These are phyloP conservation scores for Chymomyza caudatula DNA, from an alignment of 2,888 invertebrate species.

Conservation along the genomic window DNA sequence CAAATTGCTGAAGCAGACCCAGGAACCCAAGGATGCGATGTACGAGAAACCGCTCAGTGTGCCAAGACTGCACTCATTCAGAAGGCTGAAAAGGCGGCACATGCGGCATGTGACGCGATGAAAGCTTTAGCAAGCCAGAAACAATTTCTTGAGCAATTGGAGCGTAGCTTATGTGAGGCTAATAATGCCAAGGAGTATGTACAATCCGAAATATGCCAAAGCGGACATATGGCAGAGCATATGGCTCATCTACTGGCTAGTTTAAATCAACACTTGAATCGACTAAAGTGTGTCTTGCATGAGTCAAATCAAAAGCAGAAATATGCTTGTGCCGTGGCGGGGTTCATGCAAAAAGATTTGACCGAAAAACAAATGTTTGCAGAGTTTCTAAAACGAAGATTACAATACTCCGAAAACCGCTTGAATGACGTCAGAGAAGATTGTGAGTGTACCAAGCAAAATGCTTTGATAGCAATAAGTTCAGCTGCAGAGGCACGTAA, in stretches of 20 bases:
- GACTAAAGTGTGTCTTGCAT: constrained; percentile 3
- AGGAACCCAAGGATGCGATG: constrained; percentile 32
- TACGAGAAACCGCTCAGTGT: constrained; percentile 7
- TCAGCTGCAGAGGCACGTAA: constrained; percentile 35
- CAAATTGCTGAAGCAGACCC: constrained; percentile 24
- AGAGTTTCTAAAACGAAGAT: not conserved
- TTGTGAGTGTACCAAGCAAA: constrained; percentile 15
- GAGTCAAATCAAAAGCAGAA: not conserved
- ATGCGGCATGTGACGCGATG: constrained; percentile 36
- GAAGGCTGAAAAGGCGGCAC: constrained; percentile 27
- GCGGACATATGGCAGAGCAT: not conserved
- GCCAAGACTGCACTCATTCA: constrained; percentile 4
- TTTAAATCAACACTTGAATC: not conserved
- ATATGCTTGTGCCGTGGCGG: not conserved
- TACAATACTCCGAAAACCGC: constrained; percentile 8
- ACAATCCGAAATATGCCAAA: constrained; percentile 1
- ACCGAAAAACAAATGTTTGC: constrained; percentile 1
- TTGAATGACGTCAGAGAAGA: constrained; percentile 16
- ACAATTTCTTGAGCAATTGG: constrained; percentile 20
- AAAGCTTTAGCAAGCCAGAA: constrained; percentile 26
- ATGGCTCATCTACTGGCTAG: not conserved
- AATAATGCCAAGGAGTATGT: constrained; percentile 24
- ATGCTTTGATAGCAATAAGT: constrained; percentile 25
- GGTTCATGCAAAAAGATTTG: not conserved
- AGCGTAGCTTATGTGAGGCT: constrained; percentile 6